A percentile compares a stretch with the other conserved stretches of the same genome.
These are phyloP conservation scores for Steatocranus sp. DNA, from an alignment of 2,797 vertebrate species.

Conservation along the genomic window DNA sequence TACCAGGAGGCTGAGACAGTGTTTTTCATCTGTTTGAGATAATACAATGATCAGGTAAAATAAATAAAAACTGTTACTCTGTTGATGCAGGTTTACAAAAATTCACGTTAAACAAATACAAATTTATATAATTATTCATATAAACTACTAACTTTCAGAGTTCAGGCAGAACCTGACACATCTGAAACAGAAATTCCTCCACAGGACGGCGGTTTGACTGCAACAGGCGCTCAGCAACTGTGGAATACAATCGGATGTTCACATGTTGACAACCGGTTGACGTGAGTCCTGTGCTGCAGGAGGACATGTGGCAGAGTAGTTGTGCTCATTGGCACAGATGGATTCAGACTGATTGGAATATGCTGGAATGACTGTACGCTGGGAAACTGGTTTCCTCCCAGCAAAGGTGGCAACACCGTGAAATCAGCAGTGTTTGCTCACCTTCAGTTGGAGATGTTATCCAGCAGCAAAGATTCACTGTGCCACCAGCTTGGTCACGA, in stretches of 20 bases:
- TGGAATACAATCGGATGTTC: not conserved
- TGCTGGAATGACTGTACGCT: not conserved
- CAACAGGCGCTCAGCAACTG: not conserved
- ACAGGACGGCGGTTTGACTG: not conserved
- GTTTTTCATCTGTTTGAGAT: not conserved
- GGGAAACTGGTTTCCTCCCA: not conserved
- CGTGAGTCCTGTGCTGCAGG: not conserved
- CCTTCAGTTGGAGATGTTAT: accelerated
- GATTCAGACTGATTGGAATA: accelerated
- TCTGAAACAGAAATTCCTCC: not conserved
- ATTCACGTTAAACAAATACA: accelerated
- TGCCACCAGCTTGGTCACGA: not conserved
- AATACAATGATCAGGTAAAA: not conserved
- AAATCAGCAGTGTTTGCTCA: not conserved
- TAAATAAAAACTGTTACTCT: not conserved
- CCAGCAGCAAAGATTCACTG: not conserved
- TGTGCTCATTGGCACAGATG: not conserved
- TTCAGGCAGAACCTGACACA: not conserved
- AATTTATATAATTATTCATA: not conserved
- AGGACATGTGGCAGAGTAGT: accelerated
- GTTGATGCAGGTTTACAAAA: not conserved
- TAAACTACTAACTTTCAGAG: not conserved
- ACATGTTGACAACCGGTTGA: not conserved
- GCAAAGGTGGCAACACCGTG: not conserved
- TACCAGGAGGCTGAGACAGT: not conserved